Percentiles rank a stretch among this genome's conserved stretches.
Conservation (phyloP, 2,888 invertebrate species). For the Cosmopolites sordidus region DNA sequence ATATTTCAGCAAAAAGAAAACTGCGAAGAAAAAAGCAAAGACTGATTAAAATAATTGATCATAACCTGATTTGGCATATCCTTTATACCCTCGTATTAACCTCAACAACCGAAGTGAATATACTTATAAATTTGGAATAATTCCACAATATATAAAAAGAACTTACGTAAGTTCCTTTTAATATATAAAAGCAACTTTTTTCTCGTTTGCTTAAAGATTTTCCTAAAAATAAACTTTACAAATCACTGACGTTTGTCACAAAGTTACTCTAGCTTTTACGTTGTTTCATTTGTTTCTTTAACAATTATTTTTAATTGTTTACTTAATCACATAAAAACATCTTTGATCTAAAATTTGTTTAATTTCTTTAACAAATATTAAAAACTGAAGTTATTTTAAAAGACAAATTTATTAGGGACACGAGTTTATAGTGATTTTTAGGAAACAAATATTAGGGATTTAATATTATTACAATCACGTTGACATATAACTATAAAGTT, state of each 20-base stretch:
- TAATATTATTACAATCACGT: too few species aligned
- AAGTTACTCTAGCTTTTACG: slow-evolving; percentile 4
- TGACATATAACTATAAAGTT: too few species aligned
- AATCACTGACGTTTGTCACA: slow-evolving; percentile 14
- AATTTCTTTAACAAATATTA: too few species aligned
- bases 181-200: slow-evolving; percentile 6
- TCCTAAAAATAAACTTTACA: slow-evolving; percentile 21
- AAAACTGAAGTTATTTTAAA: too few species aligned
- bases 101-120: slow-evolving; percentile 15
- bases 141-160: slow-evolving; percentile 11
- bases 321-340: too few species aligned
- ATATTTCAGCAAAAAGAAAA: too few species aligned
- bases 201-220: slow-evolving; percentile 8
- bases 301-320: slow-evolving; percentile 9
- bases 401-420: too few species aligned
- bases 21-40: too few species aligned
- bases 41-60: neutral
- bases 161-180: slow-evolving; percentile 20
- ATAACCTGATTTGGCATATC: slow-evolving; percentile 2
- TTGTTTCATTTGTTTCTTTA: slow-evolving; percentile 7
- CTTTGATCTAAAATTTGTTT: too few species aligned
- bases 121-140: slow-evolving; percentile 1
- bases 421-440: too few species aligned
- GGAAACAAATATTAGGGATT: too few species aligned
- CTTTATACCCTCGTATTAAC: slow-evolving; percentile 9